These are phyloP conservation scores for Latheticus oryzae DNA, from an alignment of 2,888 invertebrate genomes.

Conservation along the genomic window DNA sequence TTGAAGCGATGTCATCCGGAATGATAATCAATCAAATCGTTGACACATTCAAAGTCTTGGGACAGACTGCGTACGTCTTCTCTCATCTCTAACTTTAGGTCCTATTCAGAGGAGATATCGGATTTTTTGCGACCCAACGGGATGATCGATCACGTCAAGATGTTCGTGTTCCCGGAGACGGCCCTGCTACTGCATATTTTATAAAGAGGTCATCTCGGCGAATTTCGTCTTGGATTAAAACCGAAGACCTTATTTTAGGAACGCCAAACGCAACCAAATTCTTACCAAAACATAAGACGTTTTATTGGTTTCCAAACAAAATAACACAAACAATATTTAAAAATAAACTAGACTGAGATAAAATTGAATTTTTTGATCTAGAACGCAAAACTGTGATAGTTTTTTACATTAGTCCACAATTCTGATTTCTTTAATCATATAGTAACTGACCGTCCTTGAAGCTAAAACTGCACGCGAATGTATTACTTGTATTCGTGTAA, in stretches of 20 bases:
- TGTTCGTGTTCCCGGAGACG: constrained; percentile 10
- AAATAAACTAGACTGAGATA: too few relatives aligned
- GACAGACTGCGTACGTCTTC: constrained; percentile 29
- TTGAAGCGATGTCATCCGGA: constrained; percentile 21
- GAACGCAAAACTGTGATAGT: too few relatives aligned
- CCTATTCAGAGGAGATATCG: constrained; percentile 26
- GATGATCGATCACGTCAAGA: constrained; percentile 25
- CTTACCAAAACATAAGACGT: too few relatives aligned
- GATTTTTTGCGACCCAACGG: constrained; percentile 23
- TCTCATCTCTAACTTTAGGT: constrained; percentile 28
- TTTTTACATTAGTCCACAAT: too few relatives aligned
- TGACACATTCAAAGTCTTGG: constrained; percentile 35
- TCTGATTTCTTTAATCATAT: constrained; percentile 15
- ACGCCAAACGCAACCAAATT: too few relatives aligned
- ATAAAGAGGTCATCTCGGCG: too few relatives aligned
- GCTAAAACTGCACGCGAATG: constrained; percentile 11
- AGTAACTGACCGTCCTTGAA: constrained; percentile 28
- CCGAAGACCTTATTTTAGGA: too few relatives aligned
- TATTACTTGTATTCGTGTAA: not conserved
- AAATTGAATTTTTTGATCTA: too few relatives aligned
- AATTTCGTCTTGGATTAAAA: too few relatives aligned
- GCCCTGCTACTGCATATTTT: constrained; percentile 30
- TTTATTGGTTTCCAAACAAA: too few relatives aligned
- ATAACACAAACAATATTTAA: too few relatives aligned
- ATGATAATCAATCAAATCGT: constrained; percentile 31